Evolutionary conservation across 2,888 invertebrate genomes (phyloP).

Genomic region (Cryptus armator): DNA sequence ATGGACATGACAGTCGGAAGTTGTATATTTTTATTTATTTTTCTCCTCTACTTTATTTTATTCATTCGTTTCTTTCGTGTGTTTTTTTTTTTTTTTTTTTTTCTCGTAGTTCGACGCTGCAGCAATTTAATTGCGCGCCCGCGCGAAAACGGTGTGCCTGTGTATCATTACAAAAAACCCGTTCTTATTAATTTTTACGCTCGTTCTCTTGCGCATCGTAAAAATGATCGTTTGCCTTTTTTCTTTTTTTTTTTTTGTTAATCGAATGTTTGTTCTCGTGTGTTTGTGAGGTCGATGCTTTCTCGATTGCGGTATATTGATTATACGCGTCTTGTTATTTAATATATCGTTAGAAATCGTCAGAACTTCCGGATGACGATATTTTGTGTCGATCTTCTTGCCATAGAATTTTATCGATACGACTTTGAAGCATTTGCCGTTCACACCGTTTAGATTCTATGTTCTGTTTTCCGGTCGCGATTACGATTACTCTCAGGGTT

Average conservation of each 20-base stretch:
- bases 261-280: slow-evolving; percentile 16
- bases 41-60: slow-evolving; percentile 50
- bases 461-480: slow-evolving; percentile 55
- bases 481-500: slow-evolving; percentile 32
- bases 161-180: slow-evolving; percentile 50
- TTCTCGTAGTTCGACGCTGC: not conserved
- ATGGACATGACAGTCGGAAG: slow-evolving; percentile 79
- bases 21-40: slow-evolving; percentile 73
- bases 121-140: slow-evolving; percentile 17
- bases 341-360: slow-evolving; percentile 29
- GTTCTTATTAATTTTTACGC: slow-evolving; percentile 44
- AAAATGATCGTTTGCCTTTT: slow-evolving; percentile 8
- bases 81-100: slow-evolving; percentile 23
- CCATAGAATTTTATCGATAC: slow-evolving; percentile 59
- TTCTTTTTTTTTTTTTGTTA: not conserved
- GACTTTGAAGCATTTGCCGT: slow-evolving; percentile 57
- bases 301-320: not conserved
- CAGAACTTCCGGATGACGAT: slow-evolving; percentile 52
- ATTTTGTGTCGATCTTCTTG: slow-evolving; percentile 9
- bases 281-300: not conserved
- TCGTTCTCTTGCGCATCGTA: slow-evolving; percentile 4
- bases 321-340: slow-evolving; percentile 21
- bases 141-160: not conserved
- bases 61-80: slow-evolving; percentile 15
- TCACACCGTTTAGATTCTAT: slow-evolving; percentile 57